Conservation (phyloP, 2,888 invertebrate genomes). For the Microctonus brassicae region DNA sequence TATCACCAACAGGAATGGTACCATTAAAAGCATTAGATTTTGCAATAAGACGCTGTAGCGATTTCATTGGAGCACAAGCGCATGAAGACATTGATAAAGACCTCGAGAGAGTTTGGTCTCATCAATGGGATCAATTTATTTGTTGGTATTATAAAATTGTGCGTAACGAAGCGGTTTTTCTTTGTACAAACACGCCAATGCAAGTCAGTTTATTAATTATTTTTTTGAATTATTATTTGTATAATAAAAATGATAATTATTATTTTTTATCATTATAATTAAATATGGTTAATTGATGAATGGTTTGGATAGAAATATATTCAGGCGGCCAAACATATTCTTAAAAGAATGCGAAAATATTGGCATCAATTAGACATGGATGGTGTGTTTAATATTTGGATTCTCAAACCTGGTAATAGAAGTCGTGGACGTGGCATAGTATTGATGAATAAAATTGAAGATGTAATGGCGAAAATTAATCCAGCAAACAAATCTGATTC, state of each 20-base stretch:
- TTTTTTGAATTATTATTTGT: not conserved
- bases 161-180: constrained; percentile 65
- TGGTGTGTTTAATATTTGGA: constrained; percentile 92
- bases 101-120: constrained; percentile 81
- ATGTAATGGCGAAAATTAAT: constrained; percentile 80
- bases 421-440: constrained; percentile 93
- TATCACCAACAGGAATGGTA: constrained; percentile 76
- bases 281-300: too few relatives aligned
- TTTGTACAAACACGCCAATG: constrained; percentile 57
- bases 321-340: constrained; percentile 68
- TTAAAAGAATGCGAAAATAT: constrained; percentile 77
- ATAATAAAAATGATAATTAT: too few relatives aligned
- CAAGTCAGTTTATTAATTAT: constrained; percentile 53
- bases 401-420: constrained; percentile 94
- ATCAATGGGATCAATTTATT: constrained; percentile 91
- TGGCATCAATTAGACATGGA: constrained; percentile 90
- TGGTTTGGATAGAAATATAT: constrained; percentile 61
- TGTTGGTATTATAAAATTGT: constrained; percentile 76
- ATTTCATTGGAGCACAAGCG: constrained; percentile 80
- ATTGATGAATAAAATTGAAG: constrained; percentile 87
- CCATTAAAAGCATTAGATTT: constrained; percentile 85
- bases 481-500: constrained; percentile 72
- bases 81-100: constrained; percentile 85
- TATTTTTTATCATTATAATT: too few relatives aligned
- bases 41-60: constrained; percentile 83